Evolutionary conservation across 1,140 invertebrate species (phyloP).

Genomic region (Drosophila mayri): DNA sequence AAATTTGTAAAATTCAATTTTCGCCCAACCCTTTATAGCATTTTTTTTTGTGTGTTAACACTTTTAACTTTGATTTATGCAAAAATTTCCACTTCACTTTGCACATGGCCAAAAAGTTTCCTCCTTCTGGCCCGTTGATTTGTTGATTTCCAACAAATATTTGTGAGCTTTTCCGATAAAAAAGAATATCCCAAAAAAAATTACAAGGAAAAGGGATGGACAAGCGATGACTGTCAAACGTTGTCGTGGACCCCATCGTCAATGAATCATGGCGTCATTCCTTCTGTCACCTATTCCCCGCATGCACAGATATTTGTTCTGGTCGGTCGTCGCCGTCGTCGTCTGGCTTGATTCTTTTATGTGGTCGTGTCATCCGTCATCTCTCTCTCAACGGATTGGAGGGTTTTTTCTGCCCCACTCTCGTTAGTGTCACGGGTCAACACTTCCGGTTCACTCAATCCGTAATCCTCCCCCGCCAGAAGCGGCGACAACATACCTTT

Average conservation of each 20-base stretch:
- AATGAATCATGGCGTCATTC: constrained; percentile 71
- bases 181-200: not conserved
- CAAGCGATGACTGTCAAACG: constrained; percentile 61
- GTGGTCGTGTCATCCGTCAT: constrained; percentile 67
- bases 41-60: constrained; percentile 68
- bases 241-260: constrained; percentile 43
- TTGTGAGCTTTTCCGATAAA: constrained; percentile 67
- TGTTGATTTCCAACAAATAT: constrained; percentile 79
- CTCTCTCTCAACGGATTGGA: constrained; percentile 26
- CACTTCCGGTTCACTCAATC: constrained; percentile 57
- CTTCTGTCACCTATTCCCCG: constrained; percentile 33
- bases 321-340: constrained; percentile 1
- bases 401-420: not conserved
- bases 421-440: constrained; percentile 56
- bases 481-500: constrained; percentile 7
- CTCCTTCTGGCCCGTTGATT: constrained; percentile 54
- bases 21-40: constrained; percentile 46
- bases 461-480: constrained; percentile 18
- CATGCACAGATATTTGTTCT: constrained; percentile 25
- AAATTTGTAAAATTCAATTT: constrained; percentile 79
- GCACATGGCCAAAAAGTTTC: constrained; percentile 57
- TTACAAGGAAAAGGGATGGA: constrained; percentile 19
- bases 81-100: constrained; percentile 81
- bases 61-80: constrained; percentile 82
- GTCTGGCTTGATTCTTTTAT: constrained; percentile 48